Conservation (phyloP, 2,113 vertebrate genomes). For the Eclectus roratus region DNA sequence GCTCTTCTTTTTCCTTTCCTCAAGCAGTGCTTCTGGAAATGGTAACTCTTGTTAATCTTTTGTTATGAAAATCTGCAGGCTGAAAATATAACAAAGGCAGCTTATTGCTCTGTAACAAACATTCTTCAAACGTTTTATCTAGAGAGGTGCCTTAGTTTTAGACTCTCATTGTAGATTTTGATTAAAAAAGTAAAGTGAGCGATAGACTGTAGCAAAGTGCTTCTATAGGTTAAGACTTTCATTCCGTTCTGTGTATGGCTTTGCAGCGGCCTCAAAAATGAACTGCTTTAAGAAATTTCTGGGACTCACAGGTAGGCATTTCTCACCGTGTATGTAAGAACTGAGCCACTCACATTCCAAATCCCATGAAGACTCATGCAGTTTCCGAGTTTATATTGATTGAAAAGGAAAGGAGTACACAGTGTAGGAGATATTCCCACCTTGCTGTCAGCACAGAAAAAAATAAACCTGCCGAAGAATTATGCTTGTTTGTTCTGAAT, state of each 20-base stretch:
- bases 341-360: neutral
- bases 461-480: neutral
- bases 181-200: neutral
- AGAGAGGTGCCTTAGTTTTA: neutral
- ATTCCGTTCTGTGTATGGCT: neutral
- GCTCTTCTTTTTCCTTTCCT: neutral
- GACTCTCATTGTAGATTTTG: neutral
- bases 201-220: neutral
- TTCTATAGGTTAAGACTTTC: neutral
- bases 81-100: neutral
- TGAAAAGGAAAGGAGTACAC: neutral
- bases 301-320: neutral
- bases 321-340: neutral
- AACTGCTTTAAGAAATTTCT: neutral
- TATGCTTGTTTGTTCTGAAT: neutral
- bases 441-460: neutral
- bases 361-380: neutral
- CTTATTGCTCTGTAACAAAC: neutral
- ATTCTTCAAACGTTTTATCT: neutral
- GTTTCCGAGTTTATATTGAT: neutral
- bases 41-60: neutral
- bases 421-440: neutral
- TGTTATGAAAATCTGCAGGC: neutral
- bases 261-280: neutral
- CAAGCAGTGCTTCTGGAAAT: neutral